A percentile compares a stretch with the other conserved stretches of the same genome.
phyloP scores from a whole-genome alignment of 2,113 vertebrate species.

The Pyxicephalus adspersus region DNA sequence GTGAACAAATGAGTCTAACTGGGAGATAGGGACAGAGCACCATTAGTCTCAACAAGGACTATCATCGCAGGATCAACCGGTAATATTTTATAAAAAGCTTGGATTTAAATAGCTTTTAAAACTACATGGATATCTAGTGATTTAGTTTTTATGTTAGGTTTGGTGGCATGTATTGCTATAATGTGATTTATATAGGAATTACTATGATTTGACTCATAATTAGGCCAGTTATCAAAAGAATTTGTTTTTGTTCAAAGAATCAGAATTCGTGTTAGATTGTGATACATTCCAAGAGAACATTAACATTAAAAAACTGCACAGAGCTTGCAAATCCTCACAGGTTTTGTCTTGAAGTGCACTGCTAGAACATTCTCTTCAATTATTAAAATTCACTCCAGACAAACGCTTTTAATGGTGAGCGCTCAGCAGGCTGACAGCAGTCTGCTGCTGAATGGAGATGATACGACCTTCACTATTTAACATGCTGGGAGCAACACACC shows the following conservation, averaged over 20 bases:
- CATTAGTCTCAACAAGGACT: too few species aligned
- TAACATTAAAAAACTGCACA: constrained; percentile 13
- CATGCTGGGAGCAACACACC: constrained; percentile 5
- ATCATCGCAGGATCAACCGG: too few species aligned
- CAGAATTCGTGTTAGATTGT: constrained; percentile 23
- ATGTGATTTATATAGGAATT: neutral
- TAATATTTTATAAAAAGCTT: too few species aligned
- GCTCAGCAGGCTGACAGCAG: constrained; percentile 26
- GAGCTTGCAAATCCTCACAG: constrained; percentile 15
- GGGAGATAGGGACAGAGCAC: too few species aligned
- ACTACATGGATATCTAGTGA: too few species aligned
- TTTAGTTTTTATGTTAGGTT: too few species aligned
- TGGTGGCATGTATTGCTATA: too few species aligned
- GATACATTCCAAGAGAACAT: constrained; percentile 30
- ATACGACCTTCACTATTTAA: constrained; percentile 30
- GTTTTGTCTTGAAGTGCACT: constrained; percentile 29
- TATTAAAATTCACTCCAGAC: constrained; percentile 42
- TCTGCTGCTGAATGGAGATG: constrained; percentile 20
- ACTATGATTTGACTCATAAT: neutral
- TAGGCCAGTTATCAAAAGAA: neutral
- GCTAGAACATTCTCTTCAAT: constrained; percentile 23
- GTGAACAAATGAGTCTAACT: too few species aligned
- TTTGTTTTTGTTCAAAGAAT: constrained; percentile 10
- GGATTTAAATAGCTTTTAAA: too few species aligned
- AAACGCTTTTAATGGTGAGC: constrained; percentile 26